Conservation (phyloP, 2,113 vertebrate species). For the Spea bombifrons region DNA sequence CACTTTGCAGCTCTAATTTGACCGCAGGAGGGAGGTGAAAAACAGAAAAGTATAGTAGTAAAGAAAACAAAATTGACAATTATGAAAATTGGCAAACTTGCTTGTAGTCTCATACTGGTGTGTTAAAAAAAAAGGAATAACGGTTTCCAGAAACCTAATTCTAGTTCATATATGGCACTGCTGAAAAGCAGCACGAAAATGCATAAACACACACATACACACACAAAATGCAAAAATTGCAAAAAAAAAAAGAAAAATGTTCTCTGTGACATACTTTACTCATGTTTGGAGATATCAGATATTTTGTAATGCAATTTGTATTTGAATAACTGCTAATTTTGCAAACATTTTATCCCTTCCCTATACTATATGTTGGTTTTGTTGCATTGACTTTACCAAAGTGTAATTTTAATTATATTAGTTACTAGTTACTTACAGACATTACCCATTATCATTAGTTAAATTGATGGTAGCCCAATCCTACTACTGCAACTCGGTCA, state of each 20-base stretch:
- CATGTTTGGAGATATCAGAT: too few relatives aligned
- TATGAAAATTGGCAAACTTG: slow-evolving; percentile 37
- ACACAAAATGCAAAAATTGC: slow-evolving; percentile 6
- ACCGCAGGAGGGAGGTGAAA: slow-evolving; percentile 27
- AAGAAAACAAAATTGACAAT: slow-evolving; percentile 33
- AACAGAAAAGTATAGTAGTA: slow-evolving; percentile 45
- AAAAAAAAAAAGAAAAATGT: background rate
- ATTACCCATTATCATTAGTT: too few relatives aligned
- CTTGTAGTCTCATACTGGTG: slow-evolving; percentile 41
- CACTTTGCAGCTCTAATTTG: slow-evolving; percentile 40
- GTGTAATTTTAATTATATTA: too few relatives aligned
- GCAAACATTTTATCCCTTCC: too few relatives aligned
- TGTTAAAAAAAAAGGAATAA: slow-evolving; percentile 23
- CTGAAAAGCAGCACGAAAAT: slow-evolving; percentile 27
- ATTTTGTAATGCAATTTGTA: too few relatives aligned
- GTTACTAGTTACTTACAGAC: too few relatives aligned
- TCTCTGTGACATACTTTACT: slow-evolving; percentile 5
- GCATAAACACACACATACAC: slow-evolving; percentile 32
- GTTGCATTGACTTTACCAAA: too few relatives aligned
- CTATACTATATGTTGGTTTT: too few relatives aligned
- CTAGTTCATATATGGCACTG: slow-evolving; percentile 38
- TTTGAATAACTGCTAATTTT: too few relatives aligned
- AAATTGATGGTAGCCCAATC: too few relatives aligned
- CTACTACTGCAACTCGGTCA: too few relatives aligned
- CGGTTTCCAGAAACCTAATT: slow-evolving; percentile 47